phyloP scores from a whole-genome alignment of 2,888 invertebrate species.

The Cantharis rustica region DNA sequence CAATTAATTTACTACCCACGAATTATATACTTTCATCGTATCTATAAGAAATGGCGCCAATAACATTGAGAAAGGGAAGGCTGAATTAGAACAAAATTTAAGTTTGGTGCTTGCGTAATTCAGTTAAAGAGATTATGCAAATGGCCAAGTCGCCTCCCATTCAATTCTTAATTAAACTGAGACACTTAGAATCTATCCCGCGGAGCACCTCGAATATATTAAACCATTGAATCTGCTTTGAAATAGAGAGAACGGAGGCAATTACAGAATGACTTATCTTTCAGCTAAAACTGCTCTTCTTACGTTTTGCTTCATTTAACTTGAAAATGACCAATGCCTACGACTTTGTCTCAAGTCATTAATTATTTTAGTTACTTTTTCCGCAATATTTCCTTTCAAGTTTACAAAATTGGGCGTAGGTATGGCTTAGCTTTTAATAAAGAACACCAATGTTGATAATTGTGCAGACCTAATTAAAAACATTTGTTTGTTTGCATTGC shows the following conservation, averaged over 20 bases:
- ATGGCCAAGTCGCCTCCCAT: constrained; percentile 33
- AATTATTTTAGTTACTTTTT: neutral
- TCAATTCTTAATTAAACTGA: constrained; percentile 41
- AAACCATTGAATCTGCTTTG: constrained; percentile 20
- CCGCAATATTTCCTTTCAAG: neutral
- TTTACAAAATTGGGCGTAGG: neutral
- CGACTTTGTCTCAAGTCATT: neutral
- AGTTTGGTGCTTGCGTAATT: constrained; percentile 30
- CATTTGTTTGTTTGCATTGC: neutral
- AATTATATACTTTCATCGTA: constrained; percentile 18
- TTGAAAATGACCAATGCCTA: constrained; percentile 7
- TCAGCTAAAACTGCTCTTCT: neutral
- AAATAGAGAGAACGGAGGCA: constrained; percentile 19
- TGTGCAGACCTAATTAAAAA: neutral
- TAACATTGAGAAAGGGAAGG: constrained; percentile 20
- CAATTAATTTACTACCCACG: constrained; percentile 17
- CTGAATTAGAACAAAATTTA: constrained; percentile 29
- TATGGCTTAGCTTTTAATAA: neutral
- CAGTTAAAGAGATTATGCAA: constrained; percentile 40
- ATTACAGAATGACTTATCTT: constrained; percentile 21
- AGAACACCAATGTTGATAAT: neutral
- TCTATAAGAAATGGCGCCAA: constrained; percentile 19
- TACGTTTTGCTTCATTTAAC: constrained; percentile 9
- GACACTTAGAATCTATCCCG: constrained; percentile 40
- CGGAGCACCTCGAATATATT: constrained; percentile 32